These are phyloP conservation scores for Solen grandis DNA, from an alignment of 1,140 invertebrate species.

Conservation along the genomic window DNA sequence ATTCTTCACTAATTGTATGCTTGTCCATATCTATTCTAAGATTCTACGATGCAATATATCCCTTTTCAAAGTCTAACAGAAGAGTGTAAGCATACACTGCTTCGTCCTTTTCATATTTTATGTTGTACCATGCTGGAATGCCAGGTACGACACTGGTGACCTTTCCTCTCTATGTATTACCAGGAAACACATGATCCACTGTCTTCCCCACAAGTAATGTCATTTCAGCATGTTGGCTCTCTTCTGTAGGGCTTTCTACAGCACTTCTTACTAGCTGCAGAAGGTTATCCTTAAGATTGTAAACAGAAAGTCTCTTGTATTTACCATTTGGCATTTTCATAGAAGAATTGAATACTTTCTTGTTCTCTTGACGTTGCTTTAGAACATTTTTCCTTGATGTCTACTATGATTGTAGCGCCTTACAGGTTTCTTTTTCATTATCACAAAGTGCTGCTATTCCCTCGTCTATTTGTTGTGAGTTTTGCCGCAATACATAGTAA, in stretches of 20 bases:
- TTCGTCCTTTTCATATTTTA: slow-evolving; percentile 53
- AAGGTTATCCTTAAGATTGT: slow-evolving; percentile 47
- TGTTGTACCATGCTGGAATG: slow-evolving; percentile 56
- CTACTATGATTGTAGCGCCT: slow-evolving; percentile 37
- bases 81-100: slow-evolving; percentile 59
- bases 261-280: slow-evolving; percentile 18
- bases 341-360: slow-evolving; percentile 47
- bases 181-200: slow-evolving; percentile 39
- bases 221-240: slow-evolving; percentile 17
- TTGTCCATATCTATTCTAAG: too few relatives aligned
- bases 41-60: too few relatives aligned
- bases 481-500: slow-evolving; percentile 59
- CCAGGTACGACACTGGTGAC: slow-evolving; percentile 55
- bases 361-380: too few relatives aligned
- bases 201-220: slow-evolving; percentile 52
- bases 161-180: slow-evolving; percentile 41
- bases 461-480: slow-evolving; percentile 32
- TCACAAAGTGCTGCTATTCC: slow-evolving; percentile 13
- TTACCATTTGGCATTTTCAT: slow-evolving; percentile 40
- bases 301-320: too few relatives aligned
- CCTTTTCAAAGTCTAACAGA: slow-evolving; percentile 45
- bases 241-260: slow-evolving; percentile 22
- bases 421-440: slow-evolving; percentile 30
- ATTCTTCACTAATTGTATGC: too few relatives aligned
- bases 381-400: slow-evolving; percentile 51